Base-by-base conservation (phyloP, 2,888 invertebrate species). In the Hirtodrosophila confusa region DNA sequence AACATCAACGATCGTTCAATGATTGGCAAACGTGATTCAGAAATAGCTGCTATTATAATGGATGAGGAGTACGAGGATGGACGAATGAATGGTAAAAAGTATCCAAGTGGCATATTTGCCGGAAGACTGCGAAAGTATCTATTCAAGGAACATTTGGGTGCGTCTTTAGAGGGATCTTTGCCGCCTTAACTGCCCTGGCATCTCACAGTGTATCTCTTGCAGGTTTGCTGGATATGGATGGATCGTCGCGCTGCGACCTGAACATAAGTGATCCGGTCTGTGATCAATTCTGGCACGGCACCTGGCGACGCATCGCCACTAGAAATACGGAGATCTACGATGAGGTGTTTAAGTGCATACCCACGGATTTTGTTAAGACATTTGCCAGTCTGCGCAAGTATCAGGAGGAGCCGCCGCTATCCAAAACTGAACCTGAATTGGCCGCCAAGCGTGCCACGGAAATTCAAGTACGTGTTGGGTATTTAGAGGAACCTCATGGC, bases 1-100 rank as follows among this genome's bases (percentile, higher is more conserved):
- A 99, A 99, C 89, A 98, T 99, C 80, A 99, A 99, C 89, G 99
- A 99, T 90, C 93, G 99, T 51, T 98, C 98, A 57, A 94, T 99
- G 94, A 93, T 98, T 54, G 99, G 99, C 0, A 96, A 95, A 67
- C 93, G 99, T 73, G 99, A 99, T 89, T 98, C 98, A 0, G 99
- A 99, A 92, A 95, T 97, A 5, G 98, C 97, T 3, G 95, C 98
- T 11, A 92, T 98, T 41, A 93, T 98, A 54, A 96, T 97, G 94
- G 97, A 97, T 89, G 95, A 95, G 90, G 94, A 94, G 65, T 97
- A 95, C 90, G 94, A 94, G 44, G 95, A 96, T 71, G 96, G 97
- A 2, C 92, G 93, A 11, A 97, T 99, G 96, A 95, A 97, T 91
- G 97, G 96, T 0, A 92, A 94, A 67, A 92, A 95, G 3, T 97